Base-by-base conservation (phyloP, 2,888 invertebrate species). In the Sinelater perroti region DNA sequence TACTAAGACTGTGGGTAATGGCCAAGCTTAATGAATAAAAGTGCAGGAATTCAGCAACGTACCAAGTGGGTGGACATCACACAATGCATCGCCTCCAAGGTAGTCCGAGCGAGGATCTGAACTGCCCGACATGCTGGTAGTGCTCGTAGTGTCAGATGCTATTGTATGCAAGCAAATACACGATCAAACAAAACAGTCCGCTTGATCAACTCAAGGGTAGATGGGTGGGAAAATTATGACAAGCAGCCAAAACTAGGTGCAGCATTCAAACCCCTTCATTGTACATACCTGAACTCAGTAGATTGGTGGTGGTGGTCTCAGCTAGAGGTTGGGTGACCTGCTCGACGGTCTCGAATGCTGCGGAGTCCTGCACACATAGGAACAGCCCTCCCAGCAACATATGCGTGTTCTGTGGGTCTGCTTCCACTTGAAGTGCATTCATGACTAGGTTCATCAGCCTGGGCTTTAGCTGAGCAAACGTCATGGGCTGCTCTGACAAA, bases 331-430 rank as follows among this genome's bases (percentile, higher is more conserved):
- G 82, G 40, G 83, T 81, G 30, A 85, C 79, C 74, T 83, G 82
- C 69, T 91, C 86, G 36, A 84, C 82, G 73, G 87, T 87, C 77
- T 93, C 92, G 71, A 85, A 88, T 35, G 86, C 82, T 0, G 91
- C 89, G 5, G 90, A 86, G 75, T 93, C 92, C 75, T 91, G 90
- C 2, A 93, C 90, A 65, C 88, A 86, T 44, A 91, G 79, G 71
- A 91, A 81, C 35, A 93, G 79, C 4, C 91, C 91, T 38, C 92
- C 92, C 26, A 95, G 79, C 24, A 95, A 79, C 88, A 94, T 91
- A 72, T 95, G 94, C 2, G 93, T 90, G 77, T 95, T 95, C 65
- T 87, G 85, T 0, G 93, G 85, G 79, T 95, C 95, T 0, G 85
- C 85, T 78, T 95, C 95, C 36, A 89, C 89, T 79, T 91, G 88